Base-by-base conservation (phyloP, 2,113 vertebrate genomes). In the Lethenteron reissneri region DNA sequence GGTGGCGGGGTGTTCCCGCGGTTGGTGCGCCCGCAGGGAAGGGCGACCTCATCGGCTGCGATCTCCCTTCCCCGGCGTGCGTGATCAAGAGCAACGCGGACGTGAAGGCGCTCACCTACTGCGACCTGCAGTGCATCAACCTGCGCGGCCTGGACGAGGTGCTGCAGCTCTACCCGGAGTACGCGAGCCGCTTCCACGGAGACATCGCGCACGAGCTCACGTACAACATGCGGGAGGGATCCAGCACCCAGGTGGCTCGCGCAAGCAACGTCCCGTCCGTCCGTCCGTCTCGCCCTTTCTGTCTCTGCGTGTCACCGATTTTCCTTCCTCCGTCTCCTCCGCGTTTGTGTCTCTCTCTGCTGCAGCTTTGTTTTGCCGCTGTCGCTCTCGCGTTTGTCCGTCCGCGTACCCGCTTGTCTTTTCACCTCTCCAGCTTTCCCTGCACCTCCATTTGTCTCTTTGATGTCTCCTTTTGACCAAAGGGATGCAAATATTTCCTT, bases 41-140 rank as follows among this genome's bases (percentile, higher is more conserved):
- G 81, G 91, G 92, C 57, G 89, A 97, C 77, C 83, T 97, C 71
- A 91, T 97, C 62, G 92, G 92, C 10, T 85, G 88, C 1, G 90
- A 96, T 76, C 80, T 91, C 74, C 82, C 88, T 9, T 82, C 81
- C 73, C 77, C 75, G 7, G 87, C 83, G 19, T 82, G 82, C 76
- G 91, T 94, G 78, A 87, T 92, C 77, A 95, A 97, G 79, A 91
- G 86, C 69, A 91, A 89, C 0, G 90, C 90, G 0, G 92, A 97
- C 0, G 91, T 97, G 76, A 96, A 92, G 79, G 90, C 92, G 0
- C 78, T 97, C 79, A 97, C 92, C 71, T 96, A 97, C 81, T 97
- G 92, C 2, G 92, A 92, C 79, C 81, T 97, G 70, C 92, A 96
- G 79, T 83, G 90, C 79, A 84, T 97, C 64, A 85, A 84, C 58